Conservation (phyloP, 2,113 vertebrate species). For the Elgaria multicarinata region DNA sequence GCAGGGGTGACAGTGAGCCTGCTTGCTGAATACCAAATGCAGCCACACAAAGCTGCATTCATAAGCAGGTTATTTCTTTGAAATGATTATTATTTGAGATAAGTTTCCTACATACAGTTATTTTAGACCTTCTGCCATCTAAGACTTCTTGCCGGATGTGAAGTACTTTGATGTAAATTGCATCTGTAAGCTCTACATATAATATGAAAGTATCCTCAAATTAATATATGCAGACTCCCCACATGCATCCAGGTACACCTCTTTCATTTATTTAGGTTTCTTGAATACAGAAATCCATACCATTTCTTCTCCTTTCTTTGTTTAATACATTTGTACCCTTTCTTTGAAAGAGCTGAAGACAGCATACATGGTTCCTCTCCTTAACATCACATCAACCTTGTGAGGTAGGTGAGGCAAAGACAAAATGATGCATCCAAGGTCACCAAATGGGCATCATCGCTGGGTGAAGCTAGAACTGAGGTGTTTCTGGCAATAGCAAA, state of each 20-base stretch:
- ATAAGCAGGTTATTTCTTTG: slow-evolving; percentile 78
- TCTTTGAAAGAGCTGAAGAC: background rate
- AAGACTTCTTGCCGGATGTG: slow-evolving; percentile 54
- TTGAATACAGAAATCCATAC: slow-evolving; percentile 39
- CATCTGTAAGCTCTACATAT: slow-evolving; percentile 63
- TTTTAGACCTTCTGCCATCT: slow-evolving; percentile 58
- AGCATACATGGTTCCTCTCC: background rate
- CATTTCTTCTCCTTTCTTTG: background rate
- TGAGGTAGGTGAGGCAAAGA: background rate
- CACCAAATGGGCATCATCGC: background rate
- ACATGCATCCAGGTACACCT: background rate
- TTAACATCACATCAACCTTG: background rate
- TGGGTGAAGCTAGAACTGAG: background rate
- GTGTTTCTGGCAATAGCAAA: no score
- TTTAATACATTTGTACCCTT: background rate
- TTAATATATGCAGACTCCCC: slow-evolving; percentile 23
- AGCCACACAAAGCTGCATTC: slow-evolving; percentile 69
- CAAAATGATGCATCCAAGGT: no score
- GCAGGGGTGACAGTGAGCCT: slow-evolving; percentile 72
- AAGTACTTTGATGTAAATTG: slow-evolving; percentile 72
- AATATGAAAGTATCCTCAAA: slow-evolving; percentile 51
- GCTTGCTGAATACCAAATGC: slow-evolving; percentile 70
- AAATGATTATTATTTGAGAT: slow-evolving; percentile 77
- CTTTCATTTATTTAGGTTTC: slow-evolving; percentile 35
- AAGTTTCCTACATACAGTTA: slow-evolving; percentile 67